Conservation (phyloP, 2,797 vertebrate species). For the Sarcophilus harrisii region DNA sequence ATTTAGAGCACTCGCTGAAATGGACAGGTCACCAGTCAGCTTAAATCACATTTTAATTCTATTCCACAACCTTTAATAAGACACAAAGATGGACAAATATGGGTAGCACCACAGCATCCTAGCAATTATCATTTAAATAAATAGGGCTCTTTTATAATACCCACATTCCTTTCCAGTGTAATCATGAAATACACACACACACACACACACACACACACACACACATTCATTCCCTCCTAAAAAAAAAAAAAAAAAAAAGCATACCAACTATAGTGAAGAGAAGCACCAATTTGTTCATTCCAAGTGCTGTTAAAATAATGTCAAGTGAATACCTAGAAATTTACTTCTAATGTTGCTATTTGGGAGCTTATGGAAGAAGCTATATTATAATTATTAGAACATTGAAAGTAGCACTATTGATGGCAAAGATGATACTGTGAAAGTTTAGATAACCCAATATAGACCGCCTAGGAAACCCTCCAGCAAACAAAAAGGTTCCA, state of each 20-base stretch:
- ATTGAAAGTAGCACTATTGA: background rate
- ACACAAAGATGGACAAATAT: slow-evolving; percentile 30
- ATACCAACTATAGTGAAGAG: slow-evolving; percentile 44
- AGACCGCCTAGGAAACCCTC: background rate
- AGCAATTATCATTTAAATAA: slow-evolving; percentile 73
- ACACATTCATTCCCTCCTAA: slow-evolving; percentile 78
- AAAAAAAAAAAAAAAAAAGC: slow-evolving; percentile 75
- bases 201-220: slow-evolving; percentile 32
- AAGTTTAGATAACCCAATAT: background rate
- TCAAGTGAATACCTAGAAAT: background rate
- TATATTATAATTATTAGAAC: background rate
- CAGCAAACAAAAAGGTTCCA: background rate
- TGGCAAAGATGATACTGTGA: background rate
- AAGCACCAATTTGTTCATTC: slow-evolving; percentile 31
- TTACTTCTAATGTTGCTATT: background rate
- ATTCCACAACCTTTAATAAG: slow-evolving; percentile 3
- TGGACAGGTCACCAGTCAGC: background rate
- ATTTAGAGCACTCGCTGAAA: slow-evolving; percentile 7
- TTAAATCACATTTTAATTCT: slow-evolving; percentile 13
- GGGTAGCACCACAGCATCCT: slow-evolving; percentile 50
- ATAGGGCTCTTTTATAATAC: slow-evolving; percentile 75
- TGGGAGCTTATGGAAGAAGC: slow-evolving; percentile 13
- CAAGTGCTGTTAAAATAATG: background rate
- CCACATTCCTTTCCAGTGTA: slow-evolving; percentile 78
- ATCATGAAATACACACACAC: slow-evolving; percentile 69